phyloP scores from a whole-genome alignment of 2,797 vertebrate species.

The Gymnothorax javanicus region DNA sequence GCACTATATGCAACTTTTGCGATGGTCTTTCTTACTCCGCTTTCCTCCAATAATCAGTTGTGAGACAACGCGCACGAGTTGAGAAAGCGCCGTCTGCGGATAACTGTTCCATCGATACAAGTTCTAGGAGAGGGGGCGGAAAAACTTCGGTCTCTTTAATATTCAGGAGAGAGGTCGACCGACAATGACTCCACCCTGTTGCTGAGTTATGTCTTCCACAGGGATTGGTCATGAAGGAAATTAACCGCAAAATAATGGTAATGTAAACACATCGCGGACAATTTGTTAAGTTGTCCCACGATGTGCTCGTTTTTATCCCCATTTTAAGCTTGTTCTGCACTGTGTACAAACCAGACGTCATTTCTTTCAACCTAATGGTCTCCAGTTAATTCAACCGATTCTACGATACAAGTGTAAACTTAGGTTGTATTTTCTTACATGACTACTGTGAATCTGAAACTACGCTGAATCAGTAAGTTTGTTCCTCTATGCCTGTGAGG shows the following conservation, averaged over 20 bases:
- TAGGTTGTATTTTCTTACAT: background rate
- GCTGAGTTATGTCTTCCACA: conserved; percentile 18
- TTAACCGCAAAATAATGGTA: conserved; percentile 29
- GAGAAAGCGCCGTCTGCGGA: conserved; percentile 66
- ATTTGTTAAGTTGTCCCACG: conserved; percentile 66
- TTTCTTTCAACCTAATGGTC: background rate
- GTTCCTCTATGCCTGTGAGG: too few species aligned
- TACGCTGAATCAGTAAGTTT: too few species aligned
- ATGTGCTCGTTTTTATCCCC: conserved; percentile 77
- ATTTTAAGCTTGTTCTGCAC: background rate
- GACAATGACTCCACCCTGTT: conserved; percentile 32
- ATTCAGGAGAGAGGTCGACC: conserved; percentile 65
- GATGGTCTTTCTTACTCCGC: conserved; percentile 68
- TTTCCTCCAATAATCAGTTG: conserved; percentile 64
- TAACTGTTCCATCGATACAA: conserved; percentile 73
- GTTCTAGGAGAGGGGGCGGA: conserved; percentile 51
- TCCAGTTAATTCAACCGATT: background rate
- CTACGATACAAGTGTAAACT: background rate
- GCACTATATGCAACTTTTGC: conserved; percentile 62
- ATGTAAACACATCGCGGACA: conserved; percentile 35
- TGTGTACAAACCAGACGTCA: background rate
- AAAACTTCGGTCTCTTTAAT: conserved; percentile 64
- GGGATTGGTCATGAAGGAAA: conserved; percentile 43
- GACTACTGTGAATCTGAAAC: too few species aligned
- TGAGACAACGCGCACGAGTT: conserved; percentile 52